A percentile compares a stretch with the other conserved stretches of the same genome.
Conservation (phyloP, 2,113 vertebrate genomes). For the Hirundichthys speculiger region DNA sequence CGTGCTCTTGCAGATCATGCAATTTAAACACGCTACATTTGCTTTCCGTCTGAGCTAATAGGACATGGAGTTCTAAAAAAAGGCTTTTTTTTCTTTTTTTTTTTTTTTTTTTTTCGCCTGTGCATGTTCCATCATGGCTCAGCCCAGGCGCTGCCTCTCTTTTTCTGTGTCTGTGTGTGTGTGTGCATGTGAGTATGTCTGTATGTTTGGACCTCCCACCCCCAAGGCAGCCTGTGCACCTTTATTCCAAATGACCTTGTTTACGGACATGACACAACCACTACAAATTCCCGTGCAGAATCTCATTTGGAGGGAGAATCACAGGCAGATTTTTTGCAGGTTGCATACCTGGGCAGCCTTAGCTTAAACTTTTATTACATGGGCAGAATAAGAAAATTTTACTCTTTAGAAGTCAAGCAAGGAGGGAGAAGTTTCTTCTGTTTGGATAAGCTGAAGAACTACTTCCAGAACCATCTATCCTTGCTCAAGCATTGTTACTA, state of each 20-base stretch:
- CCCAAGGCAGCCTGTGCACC: slow-evolving; percentile 74
- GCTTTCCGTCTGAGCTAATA: slow-evolving; percentile 65
- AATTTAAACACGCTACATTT: slow-evolving; percentile 77
- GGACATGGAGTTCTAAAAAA: slow-evolving; percentile 73
- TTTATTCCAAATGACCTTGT: slow-evolving; percentile 84
- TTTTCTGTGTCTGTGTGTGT: slow-evolving; percentile 13
- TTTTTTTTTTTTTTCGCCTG: background rate
- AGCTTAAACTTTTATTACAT: slow-evolving; percentile 46
- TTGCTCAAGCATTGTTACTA: slow-evolving; percentile 33
- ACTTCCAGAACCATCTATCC: slow-evolving; percentile 35
- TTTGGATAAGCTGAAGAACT: slow-evolving; percentile 59
- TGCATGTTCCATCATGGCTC: slow-evolving; percentile 61
- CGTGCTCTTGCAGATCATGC: slow-evolving; percentile 59
- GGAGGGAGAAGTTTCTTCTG: slow-evolving; percentile 65
- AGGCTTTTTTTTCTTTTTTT: slow-evolving; percentile 40
- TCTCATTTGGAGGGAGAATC: slow-evolving; percentile 67
- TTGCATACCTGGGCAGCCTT: slow-evolving; percentile 39
- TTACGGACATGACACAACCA: slow-evolving; percentile 76
- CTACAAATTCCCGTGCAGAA: slow-evolving; percentile 69
- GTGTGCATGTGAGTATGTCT: slow-evolving; percentile 16
- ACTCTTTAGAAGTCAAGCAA: slow-evolving; percentile 41
- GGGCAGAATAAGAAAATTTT: slow-evolving; percentile 19
- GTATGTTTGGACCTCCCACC: slow-evolving; percentile 49
- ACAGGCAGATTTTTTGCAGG: slow-evolving; percentile 27
- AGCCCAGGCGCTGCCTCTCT: slow-evolving; percentile 11